A percentile compares a stretch with the other conserved stretches of the same genome.
phyloP scores from a whole-genome alignment of 2,797 vertebrate genomes.

The Glyptemys insculpta region DNA sequence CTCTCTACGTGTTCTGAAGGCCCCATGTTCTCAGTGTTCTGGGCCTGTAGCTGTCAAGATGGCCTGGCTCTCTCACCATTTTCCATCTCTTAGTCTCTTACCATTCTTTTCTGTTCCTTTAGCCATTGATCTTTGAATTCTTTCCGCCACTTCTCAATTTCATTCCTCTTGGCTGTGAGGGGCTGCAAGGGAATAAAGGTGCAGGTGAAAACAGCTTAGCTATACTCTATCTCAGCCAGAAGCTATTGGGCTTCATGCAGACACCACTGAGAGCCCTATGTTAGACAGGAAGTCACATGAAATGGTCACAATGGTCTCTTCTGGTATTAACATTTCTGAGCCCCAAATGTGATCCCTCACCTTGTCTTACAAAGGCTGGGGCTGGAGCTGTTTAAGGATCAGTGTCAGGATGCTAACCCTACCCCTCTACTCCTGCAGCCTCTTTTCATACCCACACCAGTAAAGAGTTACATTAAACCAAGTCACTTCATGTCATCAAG shows the following conservation, averaged over 20 bases:
- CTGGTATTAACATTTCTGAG: neutral
- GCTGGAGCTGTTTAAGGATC: neutral
- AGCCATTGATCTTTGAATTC: constrained; percentile 97
- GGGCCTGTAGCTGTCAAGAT: fast-evolving
- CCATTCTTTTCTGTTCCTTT: constrained; percentile 91
- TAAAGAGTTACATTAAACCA: neutral
- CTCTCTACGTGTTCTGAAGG: neutral
- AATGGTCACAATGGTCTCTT: neutral
- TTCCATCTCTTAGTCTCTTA: constrained; percentile 56
- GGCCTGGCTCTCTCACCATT: neutral
- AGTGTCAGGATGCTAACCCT: neutral
- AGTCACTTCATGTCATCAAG: neutral
- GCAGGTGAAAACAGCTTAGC: neutral
- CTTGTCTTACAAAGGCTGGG: neutral
- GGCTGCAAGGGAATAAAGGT: constrained; percentile 78
- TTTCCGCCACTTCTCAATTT: constrained; percentile 94
- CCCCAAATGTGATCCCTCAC: neutral
- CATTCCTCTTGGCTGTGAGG: constrained; percentile 89
- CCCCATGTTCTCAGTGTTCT: fast-evolving
- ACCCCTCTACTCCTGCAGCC: neutral
- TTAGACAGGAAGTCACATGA: neutral
- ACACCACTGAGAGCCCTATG: neutral
- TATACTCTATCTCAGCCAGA: neutral
- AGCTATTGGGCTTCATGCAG: neutral
- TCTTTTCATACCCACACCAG: neutral